phyloP scores from a whole-genome alignment of 2,113 vertebrate genomes.

The Psittacara wagleri region DNA sequence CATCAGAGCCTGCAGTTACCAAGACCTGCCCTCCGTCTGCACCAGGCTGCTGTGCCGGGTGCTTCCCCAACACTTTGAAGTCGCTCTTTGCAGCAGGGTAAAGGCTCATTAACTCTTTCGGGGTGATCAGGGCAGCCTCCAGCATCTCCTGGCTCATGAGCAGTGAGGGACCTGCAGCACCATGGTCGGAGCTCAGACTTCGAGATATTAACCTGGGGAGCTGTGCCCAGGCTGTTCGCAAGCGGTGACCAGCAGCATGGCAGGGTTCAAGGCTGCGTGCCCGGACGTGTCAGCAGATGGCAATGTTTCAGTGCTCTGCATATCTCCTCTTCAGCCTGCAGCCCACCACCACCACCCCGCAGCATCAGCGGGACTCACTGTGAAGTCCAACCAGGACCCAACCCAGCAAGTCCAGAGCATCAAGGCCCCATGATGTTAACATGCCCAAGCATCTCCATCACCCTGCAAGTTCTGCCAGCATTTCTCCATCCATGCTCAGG shows the following conservation, averaged over 20 bases:
- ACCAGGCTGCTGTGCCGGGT: not conserved
- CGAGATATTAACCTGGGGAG: not conserved
- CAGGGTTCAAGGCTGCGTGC: not conserved
- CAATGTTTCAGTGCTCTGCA: constrained; percentile 63
- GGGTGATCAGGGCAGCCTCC: not conserved
- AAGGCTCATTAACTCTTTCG: not conserved
- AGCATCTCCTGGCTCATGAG: accelerated
- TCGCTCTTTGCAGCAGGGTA: not conserved
- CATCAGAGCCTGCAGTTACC: constrained; percentile 23
- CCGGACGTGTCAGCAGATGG: constrained; percentile 61
- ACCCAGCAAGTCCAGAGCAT: not conserved
- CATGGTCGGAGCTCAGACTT: accelerated
- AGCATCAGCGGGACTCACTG: not conserved
- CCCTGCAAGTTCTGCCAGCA: not conserved
- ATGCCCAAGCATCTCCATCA: not conserved
- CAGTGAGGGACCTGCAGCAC: not conserved
- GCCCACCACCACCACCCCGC: accelerated
- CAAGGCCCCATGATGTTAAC: accelerated
- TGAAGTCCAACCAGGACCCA: not conserved
- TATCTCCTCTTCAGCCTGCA: not conserved
- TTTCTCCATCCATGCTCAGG: not conserved
- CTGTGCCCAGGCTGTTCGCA: not conserved
- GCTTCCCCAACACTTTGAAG: not conserved
- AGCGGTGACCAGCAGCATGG: not conserved
- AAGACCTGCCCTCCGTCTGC: not conserved